Conservation (phyloP, 2,888 invertebrate species). For the Drosophila nr. fundita region DNA sequence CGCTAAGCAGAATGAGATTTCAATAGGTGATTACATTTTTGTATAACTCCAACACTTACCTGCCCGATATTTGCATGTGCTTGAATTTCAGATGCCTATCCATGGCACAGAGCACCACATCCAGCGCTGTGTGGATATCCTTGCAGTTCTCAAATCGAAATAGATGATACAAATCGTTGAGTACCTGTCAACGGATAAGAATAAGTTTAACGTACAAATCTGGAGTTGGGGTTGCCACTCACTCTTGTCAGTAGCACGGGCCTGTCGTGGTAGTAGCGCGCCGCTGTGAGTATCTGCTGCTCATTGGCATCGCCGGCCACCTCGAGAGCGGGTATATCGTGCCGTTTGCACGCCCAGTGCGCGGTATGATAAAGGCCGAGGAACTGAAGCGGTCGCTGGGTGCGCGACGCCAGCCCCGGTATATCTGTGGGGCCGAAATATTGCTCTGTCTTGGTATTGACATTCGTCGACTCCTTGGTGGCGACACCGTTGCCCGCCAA, state of each 20-base stretch:
- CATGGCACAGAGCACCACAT: conserved; percentile 95
- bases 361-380: conserved; percentile 96
- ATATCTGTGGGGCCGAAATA: conserved; percentile 88
- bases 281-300: conserved; percentile 94
- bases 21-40: neutral
- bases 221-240: conserved; percentile 11
- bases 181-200: conserved; percentile 86
- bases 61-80: conserved; percentile 96
- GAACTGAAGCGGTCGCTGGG: conserved; percentile 92
- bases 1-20: conserved; percentile 86
- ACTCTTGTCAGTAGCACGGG: conserved; percentile 90
- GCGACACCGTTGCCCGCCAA: conserved; percentile 94
- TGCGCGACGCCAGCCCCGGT: conserved; percentile 92
- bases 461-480: conserved; percentile 84
- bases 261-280: conserved; percentile 92
- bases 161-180: conserved; percentile 95
- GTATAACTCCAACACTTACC: conserved; percentile 86
- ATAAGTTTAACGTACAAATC: neutral
- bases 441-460: conserved; percentile 68
- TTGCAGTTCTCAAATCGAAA: conserved; percentile 93
- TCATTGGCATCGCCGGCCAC: conserved; percentile 97
- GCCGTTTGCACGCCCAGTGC: conserved; percentile 94
- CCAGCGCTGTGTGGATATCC: conserved; percentile 90
- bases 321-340: conserved; percentile 95
- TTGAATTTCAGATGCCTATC: conserved; percentile 93